Conservation (phyloP, 2,113 vertebrate genomes). For the Larimichthys polyactis region DNA sequence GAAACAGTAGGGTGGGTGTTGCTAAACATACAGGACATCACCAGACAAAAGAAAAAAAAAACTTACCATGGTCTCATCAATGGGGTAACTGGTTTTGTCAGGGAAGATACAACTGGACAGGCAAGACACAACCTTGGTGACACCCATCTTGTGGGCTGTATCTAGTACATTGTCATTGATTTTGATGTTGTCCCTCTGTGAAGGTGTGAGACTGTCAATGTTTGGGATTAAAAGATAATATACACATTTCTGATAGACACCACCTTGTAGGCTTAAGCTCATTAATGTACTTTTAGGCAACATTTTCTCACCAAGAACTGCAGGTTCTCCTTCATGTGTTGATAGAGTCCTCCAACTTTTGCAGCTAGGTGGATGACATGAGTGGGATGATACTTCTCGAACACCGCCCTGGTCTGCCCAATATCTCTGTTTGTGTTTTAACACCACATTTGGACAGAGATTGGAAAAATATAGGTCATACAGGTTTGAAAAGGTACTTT, state of each 20-base stretch:
- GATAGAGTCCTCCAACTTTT: conserved; percentile 93
- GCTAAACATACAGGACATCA: too few species aligned
- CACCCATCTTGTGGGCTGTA: conserved; percentile 81
- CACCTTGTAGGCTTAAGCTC: neutral
- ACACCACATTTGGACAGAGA: neutral
- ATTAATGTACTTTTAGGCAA: neutral
- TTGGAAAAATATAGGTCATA: too few species aligned
- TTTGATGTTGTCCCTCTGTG: conserved; percentile 87
- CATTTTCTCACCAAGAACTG: conserved; percentile 89
- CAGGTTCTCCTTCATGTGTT: conserved; percentile 90
- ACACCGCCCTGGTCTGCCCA: conserved; percentile 85
- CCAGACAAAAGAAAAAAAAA: neutral
- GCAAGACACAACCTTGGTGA: conserved; percentile 90
- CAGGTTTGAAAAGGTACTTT: too few species aligned
- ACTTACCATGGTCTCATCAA: conserved; percentile 91
- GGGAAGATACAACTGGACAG: conserved; percentile 94
- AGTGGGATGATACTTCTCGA: conserved; percentile 88
- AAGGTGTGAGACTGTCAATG: conserved; percentile 12
- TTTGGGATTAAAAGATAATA: neutral
- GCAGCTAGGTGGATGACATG: conserved; percentile 93
- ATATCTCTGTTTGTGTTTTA: conserved; percentile 70
- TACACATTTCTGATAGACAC: neutral
- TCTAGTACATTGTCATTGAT: conserved; percentile 93
- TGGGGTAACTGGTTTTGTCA: conserved; percentile 90
- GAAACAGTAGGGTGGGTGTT: too few species aligned